Evolutionary conservation across 1,140 invertebrate genomes (phyloP).

Genomic region (Drosophila baimaii): DNA sequence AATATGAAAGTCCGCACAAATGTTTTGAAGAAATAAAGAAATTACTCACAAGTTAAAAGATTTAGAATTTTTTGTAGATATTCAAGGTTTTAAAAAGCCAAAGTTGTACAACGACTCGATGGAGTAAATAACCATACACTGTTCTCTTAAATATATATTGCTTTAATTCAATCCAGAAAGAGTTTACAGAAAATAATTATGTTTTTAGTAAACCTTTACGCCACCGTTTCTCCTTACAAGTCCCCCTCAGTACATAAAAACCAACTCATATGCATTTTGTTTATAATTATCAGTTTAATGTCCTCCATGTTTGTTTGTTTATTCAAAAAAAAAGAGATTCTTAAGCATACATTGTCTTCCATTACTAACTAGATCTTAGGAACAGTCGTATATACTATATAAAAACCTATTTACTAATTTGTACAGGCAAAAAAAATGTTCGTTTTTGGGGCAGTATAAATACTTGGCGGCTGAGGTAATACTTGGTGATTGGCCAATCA

Average conservation of each 20-base stretch:
- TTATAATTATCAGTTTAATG: constrained; percentile 70
- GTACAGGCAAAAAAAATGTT: constrained; percentile 58
- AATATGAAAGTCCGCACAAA: no score
- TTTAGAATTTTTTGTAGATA: no score
- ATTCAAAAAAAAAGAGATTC: constrained; percentile 51
- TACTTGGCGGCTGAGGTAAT: constrained; percentile 79
- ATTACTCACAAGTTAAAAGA: no score
- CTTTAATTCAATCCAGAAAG: no score
- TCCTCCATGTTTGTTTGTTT: constrained; percentile 66
- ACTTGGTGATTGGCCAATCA: constrained; percentile 66
- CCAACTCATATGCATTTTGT: constrained; percentile 18
- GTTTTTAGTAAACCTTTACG: no score
- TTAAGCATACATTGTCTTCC: constrained; percentile 78
- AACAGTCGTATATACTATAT: constrained; percentile 57
- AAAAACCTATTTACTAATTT: constrained; percentile 66
- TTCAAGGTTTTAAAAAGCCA: no score
- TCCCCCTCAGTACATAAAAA: neutral
- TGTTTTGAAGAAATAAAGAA: no score
- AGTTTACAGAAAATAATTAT: no score
- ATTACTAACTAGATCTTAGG: constrained; percentile 41
- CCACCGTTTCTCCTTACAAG: no score
- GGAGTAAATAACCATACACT: no score
- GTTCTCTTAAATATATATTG: no score
- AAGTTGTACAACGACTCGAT: no score
- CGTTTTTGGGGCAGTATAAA: constrained; percentile 53